Percentiles rank a stretch among this genome's conserved stretches.
Evolutionary conservation across 2,113 vertebrate genomes (phyloP).

Genomic region (Mugil cephalus): DNA sequence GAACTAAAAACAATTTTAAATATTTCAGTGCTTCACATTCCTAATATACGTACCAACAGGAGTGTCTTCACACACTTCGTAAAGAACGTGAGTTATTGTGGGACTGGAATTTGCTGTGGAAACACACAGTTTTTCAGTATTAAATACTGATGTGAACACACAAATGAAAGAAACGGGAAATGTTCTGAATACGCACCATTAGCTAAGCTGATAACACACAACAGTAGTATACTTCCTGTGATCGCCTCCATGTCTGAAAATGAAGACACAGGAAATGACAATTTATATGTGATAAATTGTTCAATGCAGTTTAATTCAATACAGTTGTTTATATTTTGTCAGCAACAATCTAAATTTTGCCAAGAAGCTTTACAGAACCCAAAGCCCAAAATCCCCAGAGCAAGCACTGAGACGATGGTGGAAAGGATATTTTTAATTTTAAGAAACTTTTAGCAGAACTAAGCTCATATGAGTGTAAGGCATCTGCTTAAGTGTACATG

Average conservation of each 20-base stretch:
- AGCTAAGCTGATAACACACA: conserved; percentile 55
- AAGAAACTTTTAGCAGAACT: too few relatives aligned
- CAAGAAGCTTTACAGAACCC: too few relatives aligned
- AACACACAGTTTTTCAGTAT: conserved; percentile 12
- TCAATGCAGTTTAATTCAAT: background rate
- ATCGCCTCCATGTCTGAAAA: conserved; percentile 62
- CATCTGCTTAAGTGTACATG: too few relatives aligned
- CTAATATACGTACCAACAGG: conserved; percentile 14
- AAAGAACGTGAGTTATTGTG: fast-evolving
- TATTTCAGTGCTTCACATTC: background rate
- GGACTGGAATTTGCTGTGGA: conserved; percentile 65
- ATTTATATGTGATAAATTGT: background rate
- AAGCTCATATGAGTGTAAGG: too few relatives aligned
- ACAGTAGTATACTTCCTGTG: conserved; percentile 52
- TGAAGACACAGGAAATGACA: background rate
- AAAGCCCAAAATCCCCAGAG: too few relatives aligned
- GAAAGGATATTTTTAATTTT: too few relatives aligned
- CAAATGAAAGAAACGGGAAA: background rate
- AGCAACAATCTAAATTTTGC: too few relatives aligned
- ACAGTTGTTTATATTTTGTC: too few relatives aligned
- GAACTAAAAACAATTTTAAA: background rate
- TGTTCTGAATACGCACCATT: conserved; percentile 60
- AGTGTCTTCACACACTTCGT: conserved; percentile 40
- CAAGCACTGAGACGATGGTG: too few relatives aligned
- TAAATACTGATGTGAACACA: background rate